Base-by-base conservation (phyloP, 2,888 invertebrate genomes). In the Drosophila meridiana region DNA sequence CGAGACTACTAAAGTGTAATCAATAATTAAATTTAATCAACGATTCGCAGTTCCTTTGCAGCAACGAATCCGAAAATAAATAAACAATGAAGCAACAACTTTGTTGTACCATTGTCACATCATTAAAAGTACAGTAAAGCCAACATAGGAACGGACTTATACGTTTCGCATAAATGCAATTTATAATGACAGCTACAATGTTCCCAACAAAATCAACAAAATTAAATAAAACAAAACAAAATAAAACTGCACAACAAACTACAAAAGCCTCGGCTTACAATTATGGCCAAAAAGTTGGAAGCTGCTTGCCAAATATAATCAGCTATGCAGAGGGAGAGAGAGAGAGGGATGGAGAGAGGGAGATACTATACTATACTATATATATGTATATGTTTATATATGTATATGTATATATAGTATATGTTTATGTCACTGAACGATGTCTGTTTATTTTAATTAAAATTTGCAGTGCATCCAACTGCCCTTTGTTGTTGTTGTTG, bases 181-280 rank as follows among this genome's bases (percentile, higher is more conserved):
- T 88, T 88, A 86, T 85, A 84, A 84, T 85, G 84, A 87, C 83
- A 87, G 84, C 82, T 56, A 70, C 80, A 74, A 53, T 71, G 60
- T 71, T 64, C 68, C 71, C 61, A 62, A 63, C 38, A 50, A 60
- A 60, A 50, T 60, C 48, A 50, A 60, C 60, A 60, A 48, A 73
- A 69, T 62, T 68, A 69, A 73, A 69, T 62, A 70, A 69, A 73
- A 63, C 72, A 56, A 70, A 74, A 60, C 63, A 57, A 47, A 65
- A 67, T 50, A 73, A 30, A 56, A 38, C 32, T 40, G 40, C 56
- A 55, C 56, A 64, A 64, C 50, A 58, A 58, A 63, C 64, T 66
- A 45, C 42, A 60, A 36, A 58, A 70, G 61, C 78, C 30, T 55
- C 53, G 57, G 75, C 80, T 87, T 67, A 76, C 83, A 86, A 80